phyloP scores from a whole-genome alignment of 2,797 vertebrate species.

The Catostomus latipinnis region DNA sequence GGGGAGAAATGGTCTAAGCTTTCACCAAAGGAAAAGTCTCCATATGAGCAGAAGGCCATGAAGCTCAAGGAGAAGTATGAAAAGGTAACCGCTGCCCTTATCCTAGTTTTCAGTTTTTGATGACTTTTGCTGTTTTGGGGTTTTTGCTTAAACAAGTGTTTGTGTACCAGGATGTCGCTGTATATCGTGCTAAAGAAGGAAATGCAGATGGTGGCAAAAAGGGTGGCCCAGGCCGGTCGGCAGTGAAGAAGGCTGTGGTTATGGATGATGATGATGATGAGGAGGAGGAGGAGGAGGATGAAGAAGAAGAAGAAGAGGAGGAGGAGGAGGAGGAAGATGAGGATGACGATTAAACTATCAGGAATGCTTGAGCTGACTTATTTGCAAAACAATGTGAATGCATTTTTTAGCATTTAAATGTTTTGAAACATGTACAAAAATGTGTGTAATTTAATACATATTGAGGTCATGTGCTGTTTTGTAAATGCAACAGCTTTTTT shows the following conservation, averaged over 20 bases:
- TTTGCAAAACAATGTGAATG: slow-evolving; percentile 89
- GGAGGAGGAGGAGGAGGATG: slow-evolving; percentile 90
- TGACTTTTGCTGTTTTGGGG: accelerated
- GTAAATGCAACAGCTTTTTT: slow-evolving; percentile 77
- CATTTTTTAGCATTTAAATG: slow-evolving; percentile 72
- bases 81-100: slow-evolving; percentile 78
- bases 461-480: slow-evolving; percentile 82
- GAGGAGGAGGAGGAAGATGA: slow-evolving; percentile 88
- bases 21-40: slow-evolving; percentile 88
- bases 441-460: slow-evolving; percentile 87
- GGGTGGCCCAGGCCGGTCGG: slow-evolving; percentile 88
- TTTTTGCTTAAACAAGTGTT: not conserved
- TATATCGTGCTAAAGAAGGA: slow-evolving; percentile 85
- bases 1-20: slow-evolving; percentile 93
- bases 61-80: slow-evolving; percentile 98
- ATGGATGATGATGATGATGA: slow-evolving; percentile 80
- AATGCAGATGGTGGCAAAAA: slow-evolving; percentile 88
- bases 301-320: slow-evolving; percentile 88
- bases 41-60: slow-evolving; percentile 88
- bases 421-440: slow-evolving; percentile 89
- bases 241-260: slow-evolving; percentile 85
- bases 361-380: slow-evolving; percentile 78
- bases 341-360: slow-evolving; percentile 81
- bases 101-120: too few species aligned
- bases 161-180: slow-evolving; percentile 86